A percentile compares a stretch with the other conserved stretches of the same genome.
phyloP scores from a whole-genome alignment of 2,113 vertebrate genomes.

The Catharus fuscescens region DNA sequence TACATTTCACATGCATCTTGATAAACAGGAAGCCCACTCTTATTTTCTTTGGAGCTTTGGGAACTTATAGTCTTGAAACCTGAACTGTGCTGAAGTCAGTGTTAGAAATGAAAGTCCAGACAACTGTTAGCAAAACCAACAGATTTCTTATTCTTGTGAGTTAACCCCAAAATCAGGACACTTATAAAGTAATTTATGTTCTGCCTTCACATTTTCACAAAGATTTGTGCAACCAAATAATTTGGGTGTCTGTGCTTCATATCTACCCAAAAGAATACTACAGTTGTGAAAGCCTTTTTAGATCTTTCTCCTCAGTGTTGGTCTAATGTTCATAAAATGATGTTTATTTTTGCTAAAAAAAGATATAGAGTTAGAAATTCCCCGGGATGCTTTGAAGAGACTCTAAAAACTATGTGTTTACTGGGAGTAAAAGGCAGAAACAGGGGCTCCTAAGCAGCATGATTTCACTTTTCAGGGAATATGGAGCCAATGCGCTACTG shows the following conservation, averaged over 20 bases:
- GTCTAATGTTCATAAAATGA: background rate
- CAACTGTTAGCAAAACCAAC: background rate
- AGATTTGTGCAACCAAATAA: background rate
- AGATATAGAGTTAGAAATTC: background rate
- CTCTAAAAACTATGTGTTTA: background rate
- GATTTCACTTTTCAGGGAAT: background rate
- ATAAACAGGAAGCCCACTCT: background rate
- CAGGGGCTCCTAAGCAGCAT: background rate
- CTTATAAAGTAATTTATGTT: background rate
- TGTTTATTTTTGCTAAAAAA: background rate
- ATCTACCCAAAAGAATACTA: background rate
- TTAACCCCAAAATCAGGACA: background rate
- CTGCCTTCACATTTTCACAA: background rate
- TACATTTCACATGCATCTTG: background rate
- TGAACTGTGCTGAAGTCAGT: background rate
- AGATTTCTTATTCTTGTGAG: background rate
- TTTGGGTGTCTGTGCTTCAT: background rate
- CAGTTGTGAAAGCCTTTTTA: background rate
- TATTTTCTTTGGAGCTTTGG: background rate
- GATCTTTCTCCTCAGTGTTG: background rate
- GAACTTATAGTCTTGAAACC: background rate
- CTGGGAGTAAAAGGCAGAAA: background rate
- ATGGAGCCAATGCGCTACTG: background rate
- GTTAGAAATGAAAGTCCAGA: background rate
- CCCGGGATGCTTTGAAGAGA: background rate